Base-by-base conservation (phyloP, 2,797 vertebrate genomes). In the Antrozous pallidus region DNA sequence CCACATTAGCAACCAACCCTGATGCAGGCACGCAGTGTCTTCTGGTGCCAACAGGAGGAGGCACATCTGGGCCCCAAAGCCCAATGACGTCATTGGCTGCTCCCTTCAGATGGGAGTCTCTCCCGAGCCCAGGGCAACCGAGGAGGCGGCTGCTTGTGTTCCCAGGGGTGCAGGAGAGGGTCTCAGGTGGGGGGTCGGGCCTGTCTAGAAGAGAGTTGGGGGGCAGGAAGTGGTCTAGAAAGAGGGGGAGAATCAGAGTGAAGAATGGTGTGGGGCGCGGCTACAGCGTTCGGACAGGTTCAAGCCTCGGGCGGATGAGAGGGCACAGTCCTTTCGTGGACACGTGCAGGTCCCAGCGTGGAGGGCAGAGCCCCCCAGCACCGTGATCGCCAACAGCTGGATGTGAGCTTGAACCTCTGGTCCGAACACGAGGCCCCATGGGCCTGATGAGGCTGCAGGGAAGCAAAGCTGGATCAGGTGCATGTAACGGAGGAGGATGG, bases 11-110 rank as follows among this genome's bases (percentile, higher is more conserved):
- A 71, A 33, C 31, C 4, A 3, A 47, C 20, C 58, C 69, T 33
- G 6, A 24, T 0, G 14, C 2, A 26, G 31, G 24, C 10, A 2
- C 0, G 2, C 4, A 5, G 8, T 1, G 0, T 31, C 67, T 70
- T 74, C 80, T 6, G 54, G 33, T 24, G 47, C 51, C 13, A 18
- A 6, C 1, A 42, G 24, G 3, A 45, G 40, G 18, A 0, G 0
- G 4, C n/a, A 22, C 20, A 9, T 9, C 31, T 18, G 2, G 5
- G 51, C 18, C 65, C 49, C 51, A 42, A 71, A 54, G 11, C 33
- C 49, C 9, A 2, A 1, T 31, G 33, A 8, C 51, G 20, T 28
- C 6, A 5, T 2, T 17, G 20, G 20, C 20, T 0, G 1, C 12
- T 89, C 54, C 67, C 40, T 93, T 24, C n/a, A 7, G 24, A 18